phyloP scores from a whole-genome alignment of 2,888 invertebrate species.

The Ptychoptera albimana region DNA sequence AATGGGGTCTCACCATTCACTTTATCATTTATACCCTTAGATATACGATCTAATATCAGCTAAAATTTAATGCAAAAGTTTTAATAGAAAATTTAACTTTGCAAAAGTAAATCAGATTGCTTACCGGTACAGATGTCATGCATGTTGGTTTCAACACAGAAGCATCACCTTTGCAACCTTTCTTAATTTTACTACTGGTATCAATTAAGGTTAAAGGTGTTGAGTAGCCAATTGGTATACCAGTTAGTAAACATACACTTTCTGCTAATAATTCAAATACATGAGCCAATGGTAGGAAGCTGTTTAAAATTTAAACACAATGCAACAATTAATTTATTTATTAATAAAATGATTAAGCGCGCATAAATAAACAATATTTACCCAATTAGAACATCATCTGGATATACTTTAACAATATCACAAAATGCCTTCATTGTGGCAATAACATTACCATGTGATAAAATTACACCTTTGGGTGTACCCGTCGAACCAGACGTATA shows the following conservation, averaged over 20 bases:
- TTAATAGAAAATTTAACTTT: background rate
- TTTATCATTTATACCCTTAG: slow-evolving; percentile 92
- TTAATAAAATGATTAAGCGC: too few species aligned
- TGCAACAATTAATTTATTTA: background rate
- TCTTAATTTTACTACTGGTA: slow-evolving; percentile 88
- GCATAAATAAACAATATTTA: slow-evolving; percentile 11
- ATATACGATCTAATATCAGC: slow-evolving; percentile 93
- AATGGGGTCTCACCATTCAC: slow-evolving; percentile 67
- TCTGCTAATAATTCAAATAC: slow-evolving; percentile 93
- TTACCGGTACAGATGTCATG: slow-evolving; percentile 90
- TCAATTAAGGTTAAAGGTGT: slow-evolving; percentile 87
- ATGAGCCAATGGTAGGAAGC: slow-evolving; percentile 92
- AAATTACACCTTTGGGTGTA: slow-evolving; percentile 76
- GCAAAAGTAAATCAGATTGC: slow-evolving; percentile 20
- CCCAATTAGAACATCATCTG: slow-evolving; percentile 72
- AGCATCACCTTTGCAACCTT: slow-evolving; percentile 89
- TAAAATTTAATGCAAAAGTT: slow-evolving; percentile 23
- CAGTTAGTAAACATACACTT: slow-evolving; percentile 65
- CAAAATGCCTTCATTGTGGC: slow-evolving; percentile 66
- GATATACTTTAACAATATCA: slow-evolving; percentile 53
- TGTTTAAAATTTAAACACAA: slow-evolving; percentile 7
- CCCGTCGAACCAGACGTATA: slow-evolving; percentile 98
- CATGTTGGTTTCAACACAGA: slow-evolving; percentile 81
- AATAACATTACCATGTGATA: slow-evolving; percentile 69
- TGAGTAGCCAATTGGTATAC: slow-evolving; percentile 90